Evolutionary conservation across 2,113 vertebrate species (phyloP), one percentile per base, ranked within the genome.

Genomic region (Platycercus adscitus): DNA sequence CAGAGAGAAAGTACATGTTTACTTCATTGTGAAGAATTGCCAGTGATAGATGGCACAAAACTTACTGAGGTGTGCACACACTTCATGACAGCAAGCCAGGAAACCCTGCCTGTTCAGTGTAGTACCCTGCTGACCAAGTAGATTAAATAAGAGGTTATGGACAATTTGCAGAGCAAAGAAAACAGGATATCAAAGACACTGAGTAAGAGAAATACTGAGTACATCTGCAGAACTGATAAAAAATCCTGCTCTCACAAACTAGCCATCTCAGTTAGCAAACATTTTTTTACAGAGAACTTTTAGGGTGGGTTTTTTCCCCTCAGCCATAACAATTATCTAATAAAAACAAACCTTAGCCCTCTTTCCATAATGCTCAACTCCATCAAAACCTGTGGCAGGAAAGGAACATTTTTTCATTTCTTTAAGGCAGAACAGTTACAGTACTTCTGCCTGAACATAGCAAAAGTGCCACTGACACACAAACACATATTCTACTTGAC

Each of bases 1-100:
- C 41, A 85, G 26, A 44, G 7, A 41, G 17, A 91, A 71, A n/a
- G 29, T 46, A 76, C 26, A 56, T 58, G 16, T 77, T 71, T 52
- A 58, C 14, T 41, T 66, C 61, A 69, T 28, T 2, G 4, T 23
- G n/a, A 86, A 69, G 29, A 43, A 33, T 0, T 68, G 25, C 11
- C 39, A 23, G 13, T 55, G 37, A 31, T 7, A 84, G 33, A 46
- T 0, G 0, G 31, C 46, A 61, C 52, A 84, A 79, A 50, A 31
- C 56, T 81, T 46, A 71, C 12, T 4, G 19, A 33, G n/a, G 23
- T 2, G 0, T 8, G 5, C 41, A 37, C 33, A 33, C 0, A 0
- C 33, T 75, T 63, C 52, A 26, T 10, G 12, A 81, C 18, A 72
- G 52, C 52, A 63, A 85, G 43, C 26, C 64, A 81, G 65, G 23